phyloP scores from a whole-genome alignment of 2,888 invertebrate species.

The Lasius platythorax region DNA sequence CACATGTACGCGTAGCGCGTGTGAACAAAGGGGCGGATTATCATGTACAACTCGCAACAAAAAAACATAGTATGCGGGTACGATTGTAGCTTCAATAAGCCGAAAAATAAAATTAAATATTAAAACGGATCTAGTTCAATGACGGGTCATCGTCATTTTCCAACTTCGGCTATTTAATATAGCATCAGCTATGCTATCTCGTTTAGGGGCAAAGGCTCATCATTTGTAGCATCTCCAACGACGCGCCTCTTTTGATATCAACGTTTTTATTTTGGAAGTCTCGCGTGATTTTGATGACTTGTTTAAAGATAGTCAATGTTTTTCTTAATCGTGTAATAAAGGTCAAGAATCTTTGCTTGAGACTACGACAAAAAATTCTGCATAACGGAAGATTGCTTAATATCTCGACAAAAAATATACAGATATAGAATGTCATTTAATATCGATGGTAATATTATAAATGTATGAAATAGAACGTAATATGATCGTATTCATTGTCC shows the following conservation, averaged over 20 bases:
- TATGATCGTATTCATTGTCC: background rate
- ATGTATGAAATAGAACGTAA: background rate
- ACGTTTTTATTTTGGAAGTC: background rate
- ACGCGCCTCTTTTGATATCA: background rate
- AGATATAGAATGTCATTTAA: background rate
- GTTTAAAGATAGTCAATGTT: background rate
- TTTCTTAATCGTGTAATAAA: background rate
- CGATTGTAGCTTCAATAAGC: background rate
- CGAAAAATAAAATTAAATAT: background rate
- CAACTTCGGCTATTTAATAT: background rate
- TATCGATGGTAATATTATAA: background rate
- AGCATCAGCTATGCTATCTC: conserved; percentile 17
- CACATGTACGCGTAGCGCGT: background rate
- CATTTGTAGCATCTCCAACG: background rate
- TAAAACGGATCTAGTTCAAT: background rate
- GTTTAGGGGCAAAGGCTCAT: conserved; percentile 26
- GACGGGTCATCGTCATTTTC: background rate
- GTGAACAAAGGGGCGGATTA: background rate
- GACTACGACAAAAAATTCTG: background rate
- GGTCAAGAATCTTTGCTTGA: background rate
- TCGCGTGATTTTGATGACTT: background rate
- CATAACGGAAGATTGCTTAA: background rate
- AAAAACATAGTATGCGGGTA: background rate
- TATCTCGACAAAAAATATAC: background rate
- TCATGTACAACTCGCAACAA: background rate